Evolutionary conservation across 2,888 invertebrate genomes (phyloP), one percentile per base, ranked within the genome.

Genomic region (Coecobrya sp.): DNA sequence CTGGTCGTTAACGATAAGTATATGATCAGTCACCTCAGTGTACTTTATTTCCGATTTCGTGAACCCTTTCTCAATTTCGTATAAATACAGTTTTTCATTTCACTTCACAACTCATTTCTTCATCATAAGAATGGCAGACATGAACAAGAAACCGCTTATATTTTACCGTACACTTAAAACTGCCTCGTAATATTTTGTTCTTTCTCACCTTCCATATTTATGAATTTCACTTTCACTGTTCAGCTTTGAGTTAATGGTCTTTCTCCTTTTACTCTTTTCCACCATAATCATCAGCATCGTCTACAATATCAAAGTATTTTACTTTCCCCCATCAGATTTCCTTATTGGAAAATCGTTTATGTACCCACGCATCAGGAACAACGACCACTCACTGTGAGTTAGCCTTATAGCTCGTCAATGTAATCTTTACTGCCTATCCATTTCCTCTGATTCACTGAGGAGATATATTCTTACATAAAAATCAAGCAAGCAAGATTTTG

Each of bases 131-230:
- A n/a, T 36, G 19, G 0, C 0, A 73, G 25, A 10, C 10, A 16
- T 30, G 30, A 16, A 19, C 4, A 8, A 62, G 62, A 27, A 68
- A 11, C 13, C 25, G 27, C 19, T 52, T 55, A 79, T 79, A 79
- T 68, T 81, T 81, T 25, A 5, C 8, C 10, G 27, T 45, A 16
- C 55, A 73, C 73, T 70, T 86, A 55, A 86, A 65, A 27, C 76
- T 81, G 73, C 65, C 45, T 27, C 88, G 30, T 79, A 87, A 87
- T 86, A 86, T 73, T 86, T 86, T 68, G n/a, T 27, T 19, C 68
- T 68, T 86, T 76, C 42, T 70, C 76, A 87, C 87, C 87, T 76
- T 87, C 62, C 87, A 22, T 87, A 76, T 87, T 76, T 87, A 76
- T 76, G 73, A 45, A 76, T 45, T 76, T 76, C 11, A 19, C 45